Base-by-base conservation (phyloP, 2,797 vertebrate species). In the Rhinogobio ventralis region DNA sequence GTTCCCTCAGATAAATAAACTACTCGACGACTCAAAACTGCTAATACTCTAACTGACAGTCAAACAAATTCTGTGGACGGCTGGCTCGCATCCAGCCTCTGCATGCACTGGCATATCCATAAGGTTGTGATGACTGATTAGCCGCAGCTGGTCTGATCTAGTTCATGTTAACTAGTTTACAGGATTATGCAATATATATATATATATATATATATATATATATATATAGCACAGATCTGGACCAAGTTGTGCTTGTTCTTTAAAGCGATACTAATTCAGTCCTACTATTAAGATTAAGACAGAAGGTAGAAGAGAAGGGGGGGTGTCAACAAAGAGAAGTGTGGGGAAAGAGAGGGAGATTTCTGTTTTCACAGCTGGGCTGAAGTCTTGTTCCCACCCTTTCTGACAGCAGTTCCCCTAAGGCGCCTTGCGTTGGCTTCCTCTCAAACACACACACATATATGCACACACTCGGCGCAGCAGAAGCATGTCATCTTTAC, bases 281-380 rank as follows among this genome's bases (percentile, higher is more conserved):
- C 28, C 28, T 42, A 39, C 17, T 64, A 73, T 85, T 79, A 85
- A 51, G 81, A 73, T 74, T 25, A 73, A 73, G 83, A 72, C 17
- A 5, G 68, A 85, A 77, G 67, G 64, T 45, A 49, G 74, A 85
- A 72, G 30, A 77, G 57, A 67, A 51, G 57, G 19, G 25, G 25
- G 51, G 30, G 53, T 57, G 36, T 78, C 67, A 71, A 76, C 66
- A 84, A 75, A 83, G 71, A 82, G 74, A 71, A 66, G 83, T 83
- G 75, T 45, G 73, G 66, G 62, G 85, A 67, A 74, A 39, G 46
- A 77, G 60, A 73, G 75, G 80, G 91, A 93, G 92, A 93, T 66
- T 92, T 76, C 89, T 96, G 95, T 96, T 96, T 96, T 95, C 91
- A 96, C 96, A 96, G 96, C 96, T 96, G 96, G 90, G 91, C 94